Conservation (phyloP, 2,797 vertebrate genomes). For the Melanotaenia pygmaea region DNA sequence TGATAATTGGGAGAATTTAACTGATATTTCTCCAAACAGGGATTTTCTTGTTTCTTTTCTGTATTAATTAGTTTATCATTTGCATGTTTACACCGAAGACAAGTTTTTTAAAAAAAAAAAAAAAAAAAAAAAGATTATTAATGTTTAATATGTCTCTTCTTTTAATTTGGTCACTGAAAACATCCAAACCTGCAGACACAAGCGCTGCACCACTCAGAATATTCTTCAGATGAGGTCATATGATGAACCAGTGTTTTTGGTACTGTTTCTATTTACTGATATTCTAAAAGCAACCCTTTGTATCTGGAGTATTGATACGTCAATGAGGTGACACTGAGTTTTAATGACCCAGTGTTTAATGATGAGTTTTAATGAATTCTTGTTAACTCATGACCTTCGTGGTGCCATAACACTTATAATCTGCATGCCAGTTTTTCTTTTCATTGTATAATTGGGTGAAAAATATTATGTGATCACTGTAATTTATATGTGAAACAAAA, state of each 20-base stretch:
- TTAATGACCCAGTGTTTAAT: not conserved
- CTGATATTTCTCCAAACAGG: not conserved
- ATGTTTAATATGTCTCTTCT: not conserved
- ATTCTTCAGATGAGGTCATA: not conserved
- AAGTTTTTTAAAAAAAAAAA: not conserved
- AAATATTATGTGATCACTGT: slow-evolving; percentile 50
- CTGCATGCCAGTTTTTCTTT: slow-evolving; percentile 46
- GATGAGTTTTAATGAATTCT: not conserved
- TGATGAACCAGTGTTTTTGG: not conserved
- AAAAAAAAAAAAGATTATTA: no score
- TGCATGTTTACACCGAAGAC: not conserved
- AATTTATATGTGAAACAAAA: slow-evolving; percentile 60
- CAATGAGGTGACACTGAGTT: not conserved
- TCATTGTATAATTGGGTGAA: slow-evolving; percentile 46
- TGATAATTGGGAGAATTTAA: not conserved
- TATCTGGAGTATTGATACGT: not conserved
- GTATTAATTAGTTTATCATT: not conserved
- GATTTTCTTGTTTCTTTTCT: not conserved
- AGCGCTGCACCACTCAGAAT: not conserved
- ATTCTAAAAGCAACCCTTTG: slow-evolving; percentile 6
- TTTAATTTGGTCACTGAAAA: not conserved
- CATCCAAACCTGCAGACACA: not conserved
- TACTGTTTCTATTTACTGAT: not conserved
- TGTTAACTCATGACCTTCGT: slow-evolving; percentile 18
- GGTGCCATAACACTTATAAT: slow-evolving; percentile 43